Conservation (phyloP, 1,140 invertebrate genomes). For the Onthophagus taurus region DNA sequence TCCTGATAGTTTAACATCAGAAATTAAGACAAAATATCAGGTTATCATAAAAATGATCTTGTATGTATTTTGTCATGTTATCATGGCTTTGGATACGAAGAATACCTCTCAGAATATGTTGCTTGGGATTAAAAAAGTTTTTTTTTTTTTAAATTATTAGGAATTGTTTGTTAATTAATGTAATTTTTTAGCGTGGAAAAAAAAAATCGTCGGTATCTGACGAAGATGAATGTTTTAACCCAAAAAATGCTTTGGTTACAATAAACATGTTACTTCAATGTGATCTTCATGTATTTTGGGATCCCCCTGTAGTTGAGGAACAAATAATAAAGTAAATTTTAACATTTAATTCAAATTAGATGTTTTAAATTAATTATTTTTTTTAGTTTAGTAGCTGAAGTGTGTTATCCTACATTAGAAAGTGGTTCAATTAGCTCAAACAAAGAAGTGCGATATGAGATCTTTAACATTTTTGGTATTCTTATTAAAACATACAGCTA, state of each 20-base stretch:
- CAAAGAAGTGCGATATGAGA: constrained; percentile 45
- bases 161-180: neutral
- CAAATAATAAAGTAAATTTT: constrained; percentile 52
- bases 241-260: constrained; percentile 22
- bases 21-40: constrained; percentile 25
- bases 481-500: constrained; percentile 60
- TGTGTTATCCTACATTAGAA: constrained; percentile 58
- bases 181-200: neutral
- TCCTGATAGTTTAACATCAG: constrained; percentile 24
- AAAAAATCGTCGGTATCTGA: neutral
- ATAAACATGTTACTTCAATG: constrained; percentile 26
- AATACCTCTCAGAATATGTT: constrained; percentile 3
- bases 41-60: constrained; percentile 30
- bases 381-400: constrained; percentile 47
- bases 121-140: neutral
- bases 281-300: constrained; percentile 47
- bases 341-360: neutral
- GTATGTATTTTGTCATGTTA: constrained; percentile 27
- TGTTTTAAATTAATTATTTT: constrained; percentile 18
- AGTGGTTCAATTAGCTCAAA: constrained; percentile 41
- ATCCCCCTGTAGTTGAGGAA: constrained; percentile 61
- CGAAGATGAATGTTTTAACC: constrained; percentile 18
- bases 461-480: constrained; percentile 51
- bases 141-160: neutral
- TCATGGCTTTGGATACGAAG: constrained; percentile 8